Conservation (phyloP, 2,797 vertebrate species). For the Mareca penelope region DNA sequence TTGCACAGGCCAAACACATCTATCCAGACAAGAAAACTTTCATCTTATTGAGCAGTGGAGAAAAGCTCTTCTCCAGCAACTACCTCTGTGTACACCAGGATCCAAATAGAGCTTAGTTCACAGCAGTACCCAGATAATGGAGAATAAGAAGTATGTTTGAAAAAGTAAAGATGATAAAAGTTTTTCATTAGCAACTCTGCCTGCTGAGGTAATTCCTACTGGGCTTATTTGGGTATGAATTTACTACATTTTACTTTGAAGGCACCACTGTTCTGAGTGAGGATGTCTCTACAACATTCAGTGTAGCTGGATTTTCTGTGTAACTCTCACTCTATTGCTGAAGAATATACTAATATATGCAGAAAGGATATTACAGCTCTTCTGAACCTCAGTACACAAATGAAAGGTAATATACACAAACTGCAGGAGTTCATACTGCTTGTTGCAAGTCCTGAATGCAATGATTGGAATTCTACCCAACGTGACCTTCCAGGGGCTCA, state of each 20-base stretch:
- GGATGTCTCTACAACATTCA: neutral
- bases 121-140: fast-evolving
- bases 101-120: neutral
- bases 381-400: neutral
- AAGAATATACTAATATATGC: neutral
- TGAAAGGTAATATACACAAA: neutral
- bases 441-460: neutral
- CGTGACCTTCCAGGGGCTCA: neutral
- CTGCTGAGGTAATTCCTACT: neutral
- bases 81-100: neutral
- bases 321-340: neutral
- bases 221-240: neutral
- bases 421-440: neutral
- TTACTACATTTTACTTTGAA: neutral
- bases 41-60: neutral
- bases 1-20: neutral
- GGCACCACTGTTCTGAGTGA: neutral
- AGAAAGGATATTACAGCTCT: neutral
- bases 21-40: neutral
- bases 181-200: neutral
- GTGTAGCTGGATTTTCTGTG: neutral
- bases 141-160: neutral
- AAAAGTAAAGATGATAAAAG: neutral
- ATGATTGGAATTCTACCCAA: neutral
- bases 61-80: neutral